These are phyloP conservation scores for Aplidium turbinatum DNA, from an alignment of 23 tunicate genomes.

Conservation along the genomic window DNA sequence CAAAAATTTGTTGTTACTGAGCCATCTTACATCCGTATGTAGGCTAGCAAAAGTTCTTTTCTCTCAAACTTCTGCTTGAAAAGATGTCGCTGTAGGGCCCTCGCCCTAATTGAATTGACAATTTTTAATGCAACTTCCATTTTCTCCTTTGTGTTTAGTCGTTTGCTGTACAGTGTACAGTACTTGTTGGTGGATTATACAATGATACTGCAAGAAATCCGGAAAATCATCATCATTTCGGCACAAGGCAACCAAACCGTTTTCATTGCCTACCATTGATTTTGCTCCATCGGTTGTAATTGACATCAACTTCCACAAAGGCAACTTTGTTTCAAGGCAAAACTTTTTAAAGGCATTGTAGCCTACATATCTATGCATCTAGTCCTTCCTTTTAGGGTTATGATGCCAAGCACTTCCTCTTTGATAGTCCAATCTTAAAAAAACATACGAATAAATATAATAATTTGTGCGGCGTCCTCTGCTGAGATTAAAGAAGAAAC, in stretches of 20 bases:
- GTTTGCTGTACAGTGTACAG: neutral
- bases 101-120: neutral
- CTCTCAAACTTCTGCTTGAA: neutral
- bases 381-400: neutral
- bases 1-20: neutral
- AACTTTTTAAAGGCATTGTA: neutral
- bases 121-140: neutral
- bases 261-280: no score
- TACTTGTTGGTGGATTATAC: conserved; percentile 2
- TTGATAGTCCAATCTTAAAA: no score
- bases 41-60: no score
- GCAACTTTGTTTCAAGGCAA: neutral
- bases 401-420: neutral
- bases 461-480: no score
- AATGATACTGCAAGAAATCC: neutral
- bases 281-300: conserved; percentile 2
- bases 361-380: neutral
- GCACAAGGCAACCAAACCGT: conserved; percentile 3
- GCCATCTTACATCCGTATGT: no score
- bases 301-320: neutral
- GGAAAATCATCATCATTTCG: conserved; percentile 7
- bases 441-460: no score
- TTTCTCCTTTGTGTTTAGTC: neutral
- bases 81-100: neutral
- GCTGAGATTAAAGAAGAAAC: no score